Evolutionary conservation across 2,797 vertebrate species (phyloP), one percentile per base, ranked within the genome.

Genomic region (Anguilla megastoma): DNA sequence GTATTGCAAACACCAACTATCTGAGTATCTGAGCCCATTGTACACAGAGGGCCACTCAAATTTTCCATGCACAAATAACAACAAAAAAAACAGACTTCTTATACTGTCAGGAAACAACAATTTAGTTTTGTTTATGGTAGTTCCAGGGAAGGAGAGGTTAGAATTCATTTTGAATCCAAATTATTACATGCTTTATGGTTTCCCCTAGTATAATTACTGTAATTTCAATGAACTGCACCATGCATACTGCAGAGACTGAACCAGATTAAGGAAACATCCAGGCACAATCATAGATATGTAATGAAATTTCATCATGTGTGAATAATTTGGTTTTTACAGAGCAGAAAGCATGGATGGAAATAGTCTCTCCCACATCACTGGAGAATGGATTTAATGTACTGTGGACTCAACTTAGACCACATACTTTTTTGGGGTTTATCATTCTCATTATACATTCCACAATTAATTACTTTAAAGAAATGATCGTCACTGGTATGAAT

Each of bases 131-230:
- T 45, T 21, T 48, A 45, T 48, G 36, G 16, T 48, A 80, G 48
- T 80, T 80, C 41, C 21, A 48, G 76, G 33, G 69, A 12, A 48
- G 36, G 10, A 48, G 76, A 80, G 79, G 79, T 82, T 14, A n/a
- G 2, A 82, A 82, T 24, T 45, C 9, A 33, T 50, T 50, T 45
- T 48, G 4, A 80, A 36, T 80, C 79, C 79, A 82, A 48, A 82
- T 48, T 48, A 82, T 82, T 82, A n/a, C 41, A 82, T 48, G 45
- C 45, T 82, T 82, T 50, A 82, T 82, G 24, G 45, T 82, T 50
- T 48, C 79, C 41, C 45, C 12, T 24, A 6, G 36, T 80, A 41
- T 80, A 80, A 48, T 82, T 82, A 82, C 21, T 82, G 5, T 8
- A 45, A 45, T 82, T 21, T 48, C 41, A 24, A 82, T 79, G 12